Evolutionary conservation across 2,888 invertebrate species (phyloP).

Genomic region (Dicranocentrus wangi): DNA sequence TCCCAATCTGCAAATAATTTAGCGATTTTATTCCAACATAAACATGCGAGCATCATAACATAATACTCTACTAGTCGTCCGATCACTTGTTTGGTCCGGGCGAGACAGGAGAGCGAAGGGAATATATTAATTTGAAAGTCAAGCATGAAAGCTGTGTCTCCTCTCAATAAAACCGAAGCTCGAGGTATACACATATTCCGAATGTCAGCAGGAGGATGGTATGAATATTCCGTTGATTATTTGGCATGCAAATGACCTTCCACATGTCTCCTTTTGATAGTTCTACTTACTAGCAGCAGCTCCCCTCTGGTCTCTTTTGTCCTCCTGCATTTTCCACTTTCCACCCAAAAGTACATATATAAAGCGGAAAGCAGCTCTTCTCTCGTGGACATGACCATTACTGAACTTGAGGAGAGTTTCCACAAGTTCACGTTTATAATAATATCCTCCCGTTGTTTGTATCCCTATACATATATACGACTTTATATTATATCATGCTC

Average conservation of each 20-base stretch:
- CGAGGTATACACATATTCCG: neutral
- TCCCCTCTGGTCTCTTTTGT: neutral
- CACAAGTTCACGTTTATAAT: neutral
- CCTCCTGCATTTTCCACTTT: neutral
- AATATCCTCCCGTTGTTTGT: slow-evolving; percentile 19
- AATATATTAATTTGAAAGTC: no score
- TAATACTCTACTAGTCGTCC: no score
- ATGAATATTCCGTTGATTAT: slow-evolving; percentile 54
- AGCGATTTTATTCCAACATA: no score
- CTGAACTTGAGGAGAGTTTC: no score
- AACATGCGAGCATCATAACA: no score
- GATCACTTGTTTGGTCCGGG: no score
- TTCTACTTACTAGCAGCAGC: neutral
- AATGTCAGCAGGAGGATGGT: neutral
- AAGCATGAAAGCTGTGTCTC: no score
- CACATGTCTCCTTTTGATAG: slow-evolving; percentile 47
- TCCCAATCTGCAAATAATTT: no score
- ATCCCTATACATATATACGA: neutral
- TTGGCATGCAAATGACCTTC: slow-evolving; percentile 54
- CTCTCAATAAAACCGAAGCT: neutral
- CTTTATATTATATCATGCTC: slow-evolving; percentile 26
- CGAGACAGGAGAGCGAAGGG: no score
- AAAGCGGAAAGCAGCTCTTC: no score
- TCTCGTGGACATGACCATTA: no score
- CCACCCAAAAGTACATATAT: neutral